Evolutionary conservation across 2,113 vertebrate species (phyloP), one percentile per base, ranked within the genome.

Genomic region (Aplodontia rufa): DNA sequence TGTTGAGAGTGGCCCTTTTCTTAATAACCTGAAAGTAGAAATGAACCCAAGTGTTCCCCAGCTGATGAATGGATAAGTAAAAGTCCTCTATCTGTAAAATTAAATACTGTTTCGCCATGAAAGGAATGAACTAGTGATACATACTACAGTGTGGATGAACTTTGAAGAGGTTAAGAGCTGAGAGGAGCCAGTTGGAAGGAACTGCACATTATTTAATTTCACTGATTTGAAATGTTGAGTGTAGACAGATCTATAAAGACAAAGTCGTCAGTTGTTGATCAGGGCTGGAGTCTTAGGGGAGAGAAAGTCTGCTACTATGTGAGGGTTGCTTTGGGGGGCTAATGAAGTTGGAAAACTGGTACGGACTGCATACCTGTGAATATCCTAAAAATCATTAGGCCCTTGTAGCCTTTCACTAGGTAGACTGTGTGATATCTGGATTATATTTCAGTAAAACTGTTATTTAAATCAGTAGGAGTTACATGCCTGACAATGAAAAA

Each of bases 381-480:
- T 85, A 80, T 51, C 35, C 40, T 68, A 53, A 87, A 64, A 94
- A 32, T 24, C 49, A 55, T 51, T 81, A 74, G 80, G 45, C 5
- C 5, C 49, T 76, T 55, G 8, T n/a, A 26, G 7, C 17, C 0
- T 94, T 90, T 90, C 91, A 85, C 80, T 55, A 49, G 75, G 37
- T 86, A 3, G 51, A 53, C 69, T 45, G 32, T 92, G 26, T 92
- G 13, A 71, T 92, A 83, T n/a, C 1, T 75, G 72, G 84, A 68
- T 74, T 95, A 80, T 83, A 68, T n/a, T 68, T 89, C 79, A 94
- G 47, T 85, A 88, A 89, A 94, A 51, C 51, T 88, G 9, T 84
- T 79, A 88, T 83, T 87, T 95, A 95, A n/a, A 37, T 88, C 84
- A 81, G 83, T 94, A 40, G 16, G 60, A 85, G 37, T 89, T 94